phyloP scores from a whole-genome alignment of 2,888 invertebrate species.

The Acleris holmiana region DNA sequence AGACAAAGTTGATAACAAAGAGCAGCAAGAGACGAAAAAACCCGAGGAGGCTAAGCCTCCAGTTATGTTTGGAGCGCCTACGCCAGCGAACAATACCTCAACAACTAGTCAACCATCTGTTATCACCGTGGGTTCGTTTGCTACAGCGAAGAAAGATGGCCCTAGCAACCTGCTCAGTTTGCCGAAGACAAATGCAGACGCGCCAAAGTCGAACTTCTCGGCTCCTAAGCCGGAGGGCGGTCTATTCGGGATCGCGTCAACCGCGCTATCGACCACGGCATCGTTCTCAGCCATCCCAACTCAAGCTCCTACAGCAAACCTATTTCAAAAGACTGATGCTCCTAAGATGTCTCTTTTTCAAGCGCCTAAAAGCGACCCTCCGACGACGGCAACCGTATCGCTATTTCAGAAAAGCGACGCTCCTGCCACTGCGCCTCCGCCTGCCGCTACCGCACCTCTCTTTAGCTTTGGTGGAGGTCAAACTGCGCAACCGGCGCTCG shows the following conservation, averaged over 20 bases:
- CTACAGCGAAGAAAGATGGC: conserved; percentile 38
- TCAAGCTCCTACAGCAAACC: conserved; percentile 41
- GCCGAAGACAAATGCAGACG: conserved; percentile 39
- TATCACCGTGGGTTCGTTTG: conserved; percentile 14
- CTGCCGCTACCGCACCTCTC: conserved; percentile 47
- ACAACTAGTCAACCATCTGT: conserved; percentile 9
- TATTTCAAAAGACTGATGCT: conserved; percentile 48
- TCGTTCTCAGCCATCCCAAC: conserved; percentile 38
- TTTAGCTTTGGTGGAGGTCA: conserved; percentile 59
- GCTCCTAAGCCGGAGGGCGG: conserved; percentile 38
- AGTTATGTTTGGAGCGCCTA: conserved; percentile 14
- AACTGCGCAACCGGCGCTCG: conserved; percentile 44
- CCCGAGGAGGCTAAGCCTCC: conserved; percentile 14
- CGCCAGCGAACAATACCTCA: conserved; percentile 2
- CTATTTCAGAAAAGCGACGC: conserved; percentile 35
- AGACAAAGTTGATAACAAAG: conserved; percentile 44
- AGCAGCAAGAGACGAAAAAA: conserved; percentile 50
- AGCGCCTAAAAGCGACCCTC: conserved; percentile 39
- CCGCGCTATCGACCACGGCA: conserved; percentile 39
- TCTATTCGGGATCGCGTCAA: conserved; percentile 45
- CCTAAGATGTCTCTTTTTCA: conserved; percentile 46
- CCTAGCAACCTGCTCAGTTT: conserved; percentile 11
- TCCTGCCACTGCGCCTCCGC: conserved; percentile 28
- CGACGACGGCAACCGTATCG: conserved; percentile 20
- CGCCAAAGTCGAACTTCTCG: conserved; percentile 48